phyloP scores from a whole-genome alignment of 1,140 invertebrate genomes.

The Thaumetopoea pityocampa region DNA sequence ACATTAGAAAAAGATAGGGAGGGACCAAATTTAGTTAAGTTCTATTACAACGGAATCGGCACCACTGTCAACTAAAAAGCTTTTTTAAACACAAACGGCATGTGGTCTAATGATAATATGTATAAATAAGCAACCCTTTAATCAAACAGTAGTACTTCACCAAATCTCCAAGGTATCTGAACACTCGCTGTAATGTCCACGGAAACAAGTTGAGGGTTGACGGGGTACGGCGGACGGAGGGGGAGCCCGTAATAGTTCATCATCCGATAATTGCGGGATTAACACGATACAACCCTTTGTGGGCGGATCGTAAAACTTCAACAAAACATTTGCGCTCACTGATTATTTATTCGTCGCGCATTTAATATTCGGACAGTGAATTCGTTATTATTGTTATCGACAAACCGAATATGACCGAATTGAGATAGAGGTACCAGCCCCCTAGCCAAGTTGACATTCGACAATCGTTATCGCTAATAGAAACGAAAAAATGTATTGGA shows the following conservation, averaged over 20 bases:
- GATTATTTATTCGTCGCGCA: constrained; percentile 43
- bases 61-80: background rate
- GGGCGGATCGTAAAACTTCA: constrained; percentile 59
- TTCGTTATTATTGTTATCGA: constrained; percentile 23
- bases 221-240: constrained; percentile 13
- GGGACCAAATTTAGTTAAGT: too few species aligned
- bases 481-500: too few species aligned
- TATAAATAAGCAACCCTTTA: constrained; percentile 18
- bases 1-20: too few species aligned
- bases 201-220: constrained; percentile 22
- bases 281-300: constrained; percentile 65
- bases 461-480: too few species aligned
- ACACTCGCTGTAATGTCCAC: constrained; percentile 59
- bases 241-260: constrained; percentile 36
- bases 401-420: background rate
- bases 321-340: constrained; percentile 51
- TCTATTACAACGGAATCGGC: too few species aligned
- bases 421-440: too few species aligned
- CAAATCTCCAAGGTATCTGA: constrained; percentile 33
- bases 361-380: constrained; percentile 43
- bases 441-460: too few species aligned
- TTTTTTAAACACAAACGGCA: too few species aligned
- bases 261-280: constrained; percentile 64
- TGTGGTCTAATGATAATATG: too few species aligned
- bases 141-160: constrained; percentile 23